Evolutionary conservation across 2,113 vertebrate species (phyloP), one percentile per base, ranked within the genome.

Genomic region (Shinisaurus crocodilurus): DNA sequence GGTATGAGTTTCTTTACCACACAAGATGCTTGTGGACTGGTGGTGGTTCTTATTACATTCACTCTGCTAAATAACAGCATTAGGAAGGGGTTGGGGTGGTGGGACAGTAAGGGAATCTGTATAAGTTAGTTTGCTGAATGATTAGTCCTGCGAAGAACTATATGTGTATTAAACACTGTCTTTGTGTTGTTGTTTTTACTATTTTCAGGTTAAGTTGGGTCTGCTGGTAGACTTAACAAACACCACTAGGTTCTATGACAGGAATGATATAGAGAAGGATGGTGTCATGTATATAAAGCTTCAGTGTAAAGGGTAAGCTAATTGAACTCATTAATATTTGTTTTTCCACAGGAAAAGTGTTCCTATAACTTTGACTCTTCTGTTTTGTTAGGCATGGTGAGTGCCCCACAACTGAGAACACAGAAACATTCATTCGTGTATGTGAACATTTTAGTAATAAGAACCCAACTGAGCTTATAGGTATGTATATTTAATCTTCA

Each of bases 151-250:
- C 7, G 37, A 37, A 86, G 48, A 50, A 50, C 15, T 40, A 1
- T 40, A 25, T 74, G 34, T 72, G 25, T 37, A 5, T 82, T 79
- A 34, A 85, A 54, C 27, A 25, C 27, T 1, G 29, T 69, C 74
- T 86, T 63, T 63, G 99, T 63, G 16, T 60, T 60, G 12, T 16
- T 20, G 7, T 6, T 63, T 63, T 87, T 85, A 88, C 88, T 93
- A 54, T n/a, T 90, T 94, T 67, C 89, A 99, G 99, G 99, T 99
- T 89, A 99, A 99, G 97, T 99, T 99, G 99, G 98, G 99, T 92
- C 97, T 99, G 93, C 97, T 99, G 90, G 95, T 99, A 82, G 99
- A 99, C 93, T 96, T 99, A 97, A 99, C 99, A 18, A 99, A 99
- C 96, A 99, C 99, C 13, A 98, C 97, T 75, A 98, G 99, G 92